Base-by-base conservation (phyloP, 2,113 vertebrate genomes). In the Pseudopipra pipra region DNA sequence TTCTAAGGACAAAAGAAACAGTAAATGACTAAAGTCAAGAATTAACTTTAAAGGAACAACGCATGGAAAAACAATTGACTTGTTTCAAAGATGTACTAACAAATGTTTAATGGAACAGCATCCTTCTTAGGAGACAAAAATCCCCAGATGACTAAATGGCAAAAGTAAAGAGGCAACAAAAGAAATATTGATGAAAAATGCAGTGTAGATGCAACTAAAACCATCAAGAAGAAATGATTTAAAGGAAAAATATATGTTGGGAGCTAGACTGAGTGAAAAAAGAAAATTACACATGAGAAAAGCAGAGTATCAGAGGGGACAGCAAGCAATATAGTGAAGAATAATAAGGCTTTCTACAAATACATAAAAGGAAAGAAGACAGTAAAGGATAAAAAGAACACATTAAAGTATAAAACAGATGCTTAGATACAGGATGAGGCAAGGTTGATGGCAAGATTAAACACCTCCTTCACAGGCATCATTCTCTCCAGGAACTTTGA, bases 121-220 rank as follows among this genome's bases (percentile, higher is more conserved):
- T 97, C 70, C 94, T 91, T 95, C 92, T 91, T 89, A 96, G 84
- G 89, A 96, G 91, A 95, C 89, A 95, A 95, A 97, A 97, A 95
- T 92, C 91, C 95, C 86, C 71, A 81, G 93, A 96, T 96, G 89
- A 85, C 80, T 95, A 95, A 97, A 95, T 92, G 94, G 94, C 92
- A 90, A 81, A 95, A 97, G 95, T 95, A 95, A 97, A 95, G 95
- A 97, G 89, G 86, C 89, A 95, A 93, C 55, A 33, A 80, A 97
- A 97, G 96, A 97, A 97, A 97, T 96, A 97, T 94, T 95, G 96
- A 93, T 92, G 96, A 97, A 95, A 96, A 95, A 97, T 97, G 93
- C 2, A 27, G 89, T 93, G 76, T 67, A 78, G 89, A 92, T 89
- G 80, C 93, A 96, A 92, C 86, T 96, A 97, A 96, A 97, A 87